Conservation (phyloP, 2,113 vertebrate genomes). For the Oreochromis spilurus region DNA sequence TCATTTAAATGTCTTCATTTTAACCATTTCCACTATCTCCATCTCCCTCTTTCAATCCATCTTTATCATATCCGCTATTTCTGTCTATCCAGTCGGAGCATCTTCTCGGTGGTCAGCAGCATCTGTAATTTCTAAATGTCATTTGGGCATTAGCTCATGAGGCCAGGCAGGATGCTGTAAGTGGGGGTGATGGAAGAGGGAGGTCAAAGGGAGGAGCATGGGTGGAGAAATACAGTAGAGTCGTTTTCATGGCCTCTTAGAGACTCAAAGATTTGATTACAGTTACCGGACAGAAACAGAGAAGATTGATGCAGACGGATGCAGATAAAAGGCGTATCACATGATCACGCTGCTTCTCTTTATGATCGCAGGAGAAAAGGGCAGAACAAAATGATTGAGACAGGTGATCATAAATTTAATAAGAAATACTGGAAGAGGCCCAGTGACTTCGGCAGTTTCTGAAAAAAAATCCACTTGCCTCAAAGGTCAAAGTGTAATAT, state of each 20-base stretch:
- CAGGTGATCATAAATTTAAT: background rate
- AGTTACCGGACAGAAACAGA: constrained; percentile 22
- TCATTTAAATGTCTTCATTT: background rate
- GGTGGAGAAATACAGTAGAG: background rate
- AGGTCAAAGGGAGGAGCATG: background rate
- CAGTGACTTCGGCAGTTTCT: background rate
- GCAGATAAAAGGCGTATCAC: background rate
- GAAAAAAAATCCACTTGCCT: background rate
- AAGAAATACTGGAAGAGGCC: background rate
- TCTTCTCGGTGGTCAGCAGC: constrained; percentile 10
- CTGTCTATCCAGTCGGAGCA: background rate
- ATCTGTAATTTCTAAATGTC: constrained; percentile 50
- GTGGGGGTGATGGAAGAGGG: constrained; percentile 13
- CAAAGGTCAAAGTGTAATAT: constrained; percentile 27
- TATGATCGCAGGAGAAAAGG: background rate
- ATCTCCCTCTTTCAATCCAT: background rate
- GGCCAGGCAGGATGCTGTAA: constrained; percentile 28
- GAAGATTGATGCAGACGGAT: constrained; percentile 8
- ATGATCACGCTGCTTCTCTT: background rate
- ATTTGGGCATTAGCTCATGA: constrained; percentile 36
- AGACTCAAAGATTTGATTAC: constrained; percentile 51
- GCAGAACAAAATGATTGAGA: background rate
- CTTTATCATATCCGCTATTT: background rate
- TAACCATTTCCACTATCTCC: background rate
- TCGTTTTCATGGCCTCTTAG: constrained; percentile 8